A percentile compares a stretch with the other conserved stretches of the same genome.
phyloP scores from a whole-genome alignment of 2,888 invertebrate genomes.

The Lamproptera curius region DNA sequence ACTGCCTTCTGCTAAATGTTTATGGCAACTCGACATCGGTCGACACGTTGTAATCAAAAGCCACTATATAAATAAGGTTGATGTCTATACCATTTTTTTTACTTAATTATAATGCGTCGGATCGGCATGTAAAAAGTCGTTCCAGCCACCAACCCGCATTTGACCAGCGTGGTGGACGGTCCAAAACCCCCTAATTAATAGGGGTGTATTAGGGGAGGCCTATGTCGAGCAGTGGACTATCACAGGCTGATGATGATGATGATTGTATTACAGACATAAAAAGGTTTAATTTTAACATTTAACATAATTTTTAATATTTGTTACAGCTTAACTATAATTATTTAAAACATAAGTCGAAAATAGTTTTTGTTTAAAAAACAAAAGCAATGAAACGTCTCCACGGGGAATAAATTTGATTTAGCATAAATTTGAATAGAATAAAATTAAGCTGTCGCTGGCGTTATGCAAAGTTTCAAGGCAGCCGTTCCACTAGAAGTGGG shows the following conservation, averaged over 20 bases:
- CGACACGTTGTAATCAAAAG: too few species aligned
- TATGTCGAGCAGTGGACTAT: too few species aligned
- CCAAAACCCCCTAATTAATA: too few species aligned
- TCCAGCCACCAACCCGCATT: too few species aligned
- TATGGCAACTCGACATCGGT: too few species aligned
- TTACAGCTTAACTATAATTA: too few species aligned
- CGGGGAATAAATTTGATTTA: slow-evolving; percentile 2
- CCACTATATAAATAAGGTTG: background rate
- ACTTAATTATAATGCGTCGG: background rate
- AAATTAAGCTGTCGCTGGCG: slow-evolving; percentile 8
- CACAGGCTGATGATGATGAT: too few species aligned
- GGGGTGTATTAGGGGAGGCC: too few species aligned
- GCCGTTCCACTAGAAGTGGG: slow-evolving; percentile 9
- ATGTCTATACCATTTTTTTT: background rate
- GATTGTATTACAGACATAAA: background rate
- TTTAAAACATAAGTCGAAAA: too few species aligned
- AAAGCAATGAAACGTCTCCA: background rate
- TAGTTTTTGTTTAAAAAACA: background rate
- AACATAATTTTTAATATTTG: background rate
- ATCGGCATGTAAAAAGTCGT: too few species aligned
- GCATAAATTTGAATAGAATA: slow-evolving; percentile 18
- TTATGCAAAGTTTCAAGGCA: slow-evolving; percentile 15
- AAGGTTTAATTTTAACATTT: background rate
- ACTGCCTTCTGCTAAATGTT: too few species aligned
- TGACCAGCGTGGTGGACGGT: too few species aligned